Evolutionary conservation across 2,113 vertebrate genomes (phyloP).

Genomic region (Clupea harengus): DNA sequence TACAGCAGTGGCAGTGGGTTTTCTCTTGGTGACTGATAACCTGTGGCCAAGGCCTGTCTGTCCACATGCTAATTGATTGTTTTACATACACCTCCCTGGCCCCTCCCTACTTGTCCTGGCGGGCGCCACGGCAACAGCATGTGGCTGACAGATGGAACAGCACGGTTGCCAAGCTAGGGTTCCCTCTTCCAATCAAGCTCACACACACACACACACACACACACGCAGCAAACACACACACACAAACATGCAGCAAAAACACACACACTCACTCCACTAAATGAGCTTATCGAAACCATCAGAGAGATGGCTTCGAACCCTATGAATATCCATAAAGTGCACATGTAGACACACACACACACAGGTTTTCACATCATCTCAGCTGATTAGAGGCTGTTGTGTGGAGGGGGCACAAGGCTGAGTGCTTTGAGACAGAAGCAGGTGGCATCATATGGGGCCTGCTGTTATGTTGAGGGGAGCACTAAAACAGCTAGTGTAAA

Average conservation of each 20-base stretch:
- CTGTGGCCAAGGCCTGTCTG: slow-evolving; percentile 2
- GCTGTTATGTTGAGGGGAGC: background rate
- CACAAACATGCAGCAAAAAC: slow-evolving; percentile 41
- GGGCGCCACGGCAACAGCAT: slow-evolving; percentile 34
- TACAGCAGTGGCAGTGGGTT: background rate
- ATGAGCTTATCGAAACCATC: slow-evolving; percentile 26
- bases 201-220: slow-evolving; percentile 49
- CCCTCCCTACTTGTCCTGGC: slow-evolving; percentile 26
- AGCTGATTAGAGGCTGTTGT: background rate
- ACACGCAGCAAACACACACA: background rate
- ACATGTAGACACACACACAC: background rate
- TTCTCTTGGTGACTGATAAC: background rate
- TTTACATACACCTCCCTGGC: slow-evolving; percentile 42
- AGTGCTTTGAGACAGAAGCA: background rate
- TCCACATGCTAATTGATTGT: slow-evolving; percentile 45
- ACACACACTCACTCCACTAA: slow-evolving; percentile 44
- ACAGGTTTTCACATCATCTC: background rate
- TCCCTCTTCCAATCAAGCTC: slow-evolving; percentile 44
- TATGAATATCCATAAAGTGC: slow-evolving; percentile 39
- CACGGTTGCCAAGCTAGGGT: slow-evolving; percentile 39
- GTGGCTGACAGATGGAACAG: slow-evolving; percentile 57
- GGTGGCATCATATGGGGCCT: background rate
- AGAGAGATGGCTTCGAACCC: slow-evolving; percentile 41
- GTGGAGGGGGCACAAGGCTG: background rate
- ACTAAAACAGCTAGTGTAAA: background rate